Evolutionary conservation across 2,113 vertebrate genomes (phyloP).

Genomic region (Cryptomyrus ogoouensis): DNA sequence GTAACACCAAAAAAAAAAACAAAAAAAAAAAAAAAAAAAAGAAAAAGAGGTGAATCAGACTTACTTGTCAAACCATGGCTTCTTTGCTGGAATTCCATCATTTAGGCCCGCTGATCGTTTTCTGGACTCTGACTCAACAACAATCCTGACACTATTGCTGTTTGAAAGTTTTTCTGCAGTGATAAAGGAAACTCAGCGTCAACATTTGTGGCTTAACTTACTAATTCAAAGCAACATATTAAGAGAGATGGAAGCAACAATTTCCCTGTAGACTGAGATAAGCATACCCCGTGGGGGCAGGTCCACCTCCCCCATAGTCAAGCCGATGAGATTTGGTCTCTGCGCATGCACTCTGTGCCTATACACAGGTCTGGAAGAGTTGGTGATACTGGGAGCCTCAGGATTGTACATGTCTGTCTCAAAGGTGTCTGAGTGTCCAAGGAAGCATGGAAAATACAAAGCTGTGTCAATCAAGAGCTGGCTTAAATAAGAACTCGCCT

Average conservation of each 20-base stretch:
- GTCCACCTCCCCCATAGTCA: slow-evolving; percentile 92
- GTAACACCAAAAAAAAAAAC: background rate
- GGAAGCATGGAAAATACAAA: background rate
- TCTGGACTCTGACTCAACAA: slow-evolving; percentile 89
- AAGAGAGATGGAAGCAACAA: background rate
- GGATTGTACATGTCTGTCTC: slow-evolving; percentile 95
- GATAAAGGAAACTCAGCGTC: slow-evolving; percentile 16
- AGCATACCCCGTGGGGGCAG: slow-evolving; percentile 81
- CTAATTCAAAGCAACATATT: background rate
- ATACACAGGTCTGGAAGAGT: slow-evolving; percentile 81
- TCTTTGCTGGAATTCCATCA: slow-evolving; percentile 74
- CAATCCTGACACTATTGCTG: slow-evolving; percentile 87
- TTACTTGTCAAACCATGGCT: slow-evolving; percentile 97
- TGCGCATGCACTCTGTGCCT: slow-evolving; percentile 88
- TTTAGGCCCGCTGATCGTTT: slow-evolving; percentile 73
- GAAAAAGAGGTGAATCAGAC: slow-evolving; percentile 25
- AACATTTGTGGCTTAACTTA: background rate
- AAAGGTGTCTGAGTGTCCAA: slow-evolving; percentile 73
- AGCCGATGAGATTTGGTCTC: slow-evolving; percentile 93
- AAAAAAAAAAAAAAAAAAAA: background rate
- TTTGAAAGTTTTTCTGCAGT: slow-evolving; percentile 80
- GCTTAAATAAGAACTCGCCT: background rate
- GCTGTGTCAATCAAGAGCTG: background rate
- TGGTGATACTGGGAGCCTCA: slow-evolving; percentile 94
- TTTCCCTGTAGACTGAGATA: background rate